Conservation (phyloP, 2,797 vertebrate species). For the Chelonia mydas region DNA sequence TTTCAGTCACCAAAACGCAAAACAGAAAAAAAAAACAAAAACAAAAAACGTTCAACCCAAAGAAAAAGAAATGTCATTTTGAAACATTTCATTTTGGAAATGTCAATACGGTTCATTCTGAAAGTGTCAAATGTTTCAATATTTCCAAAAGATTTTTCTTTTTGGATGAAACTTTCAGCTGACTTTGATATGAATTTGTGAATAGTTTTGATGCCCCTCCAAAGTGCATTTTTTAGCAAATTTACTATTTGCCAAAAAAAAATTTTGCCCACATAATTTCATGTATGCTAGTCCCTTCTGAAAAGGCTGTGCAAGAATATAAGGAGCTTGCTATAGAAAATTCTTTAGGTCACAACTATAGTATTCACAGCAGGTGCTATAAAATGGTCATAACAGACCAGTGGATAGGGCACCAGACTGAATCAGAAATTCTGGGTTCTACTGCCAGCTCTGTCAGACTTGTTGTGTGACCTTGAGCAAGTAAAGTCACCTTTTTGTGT, state of each 20-base stretch:
- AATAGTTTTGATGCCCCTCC: background rate
- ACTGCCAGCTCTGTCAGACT: background rate
- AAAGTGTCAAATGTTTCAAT: too few species aligned
- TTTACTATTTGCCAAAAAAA: background rate
- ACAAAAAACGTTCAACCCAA: background rate
- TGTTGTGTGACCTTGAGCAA: background rate
- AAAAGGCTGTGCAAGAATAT: background rate
- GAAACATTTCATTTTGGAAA: background rate
- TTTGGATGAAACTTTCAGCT: background rate
- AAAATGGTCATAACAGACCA: background rate
- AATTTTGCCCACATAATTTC: background rate
- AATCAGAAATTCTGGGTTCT: background rate
- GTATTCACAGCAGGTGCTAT: background rate
- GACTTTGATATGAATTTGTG: background rate
- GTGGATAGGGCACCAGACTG: background rate
- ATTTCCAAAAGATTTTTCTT: too few species aligned
- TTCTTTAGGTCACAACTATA: background rate
- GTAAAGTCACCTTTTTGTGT: background rate
- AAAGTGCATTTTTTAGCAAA: background rate
- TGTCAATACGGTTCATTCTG: too few species aligned
- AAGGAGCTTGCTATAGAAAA: background rate
- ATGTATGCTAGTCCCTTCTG: rapidly evolving
- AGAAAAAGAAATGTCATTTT: background rate
- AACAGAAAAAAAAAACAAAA: background rate
- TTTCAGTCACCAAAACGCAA: background rate